Evolutionary conservation across 2,113 vertebrate genomes (phyloP).

Genomic region (Platycercus adscitus): DNA sequence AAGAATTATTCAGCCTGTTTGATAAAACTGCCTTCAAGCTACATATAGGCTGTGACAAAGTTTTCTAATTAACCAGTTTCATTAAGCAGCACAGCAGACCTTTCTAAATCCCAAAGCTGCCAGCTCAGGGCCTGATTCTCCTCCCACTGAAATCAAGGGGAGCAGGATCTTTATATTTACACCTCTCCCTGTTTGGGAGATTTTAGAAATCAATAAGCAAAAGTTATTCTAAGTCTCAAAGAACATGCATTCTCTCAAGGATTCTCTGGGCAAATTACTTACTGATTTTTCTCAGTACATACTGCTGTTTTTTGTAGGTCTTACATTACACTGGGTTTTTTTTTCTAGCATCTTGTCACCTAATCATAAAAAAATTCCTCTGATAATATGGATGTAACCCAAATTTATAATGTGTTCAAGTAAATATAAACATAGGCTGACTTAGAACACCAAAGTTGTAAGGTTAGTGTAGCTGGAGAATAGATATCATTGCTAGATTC

Average conservation of each 20-base stretch:
- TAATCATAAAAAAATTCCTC: constrained; percentile 31
- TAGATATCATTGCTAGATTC: background rate
- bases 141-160: background rate
- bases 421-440: background rate
- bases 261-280: constrained; percentile 54
- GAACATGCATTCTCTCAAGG: constrained; percentile 37
- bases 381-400: constrained; percentile 14
- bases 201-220: constrained; percentile 45
- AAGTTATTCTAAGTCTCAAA: constrained; percentile 52
- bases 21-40: constrained; percentile 26
- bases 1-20: constrained; percentile 27
- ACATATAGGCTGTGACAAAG: constrained; percentile 31
- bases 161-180: constrained; percentile 16
- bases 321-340: background rate
- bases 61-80: constrained; percentile 59
- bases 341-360: constrained; percentile 1
- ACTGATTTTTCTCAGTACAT: constrained; percentile 48
- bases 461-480: background rate
- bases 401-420: background rate
- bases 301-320: constrained; percentile 28
- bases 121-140: background rate
- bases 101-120: constrained; percentile 6
- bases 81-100: constrained; percentile 24
- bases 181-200: background rate
- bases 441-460: background rate